Evolutionary conservation across 2,797 vertebrate genomes (phyloP).

Genomic region (Sylvilagus floridanus): DNA sequence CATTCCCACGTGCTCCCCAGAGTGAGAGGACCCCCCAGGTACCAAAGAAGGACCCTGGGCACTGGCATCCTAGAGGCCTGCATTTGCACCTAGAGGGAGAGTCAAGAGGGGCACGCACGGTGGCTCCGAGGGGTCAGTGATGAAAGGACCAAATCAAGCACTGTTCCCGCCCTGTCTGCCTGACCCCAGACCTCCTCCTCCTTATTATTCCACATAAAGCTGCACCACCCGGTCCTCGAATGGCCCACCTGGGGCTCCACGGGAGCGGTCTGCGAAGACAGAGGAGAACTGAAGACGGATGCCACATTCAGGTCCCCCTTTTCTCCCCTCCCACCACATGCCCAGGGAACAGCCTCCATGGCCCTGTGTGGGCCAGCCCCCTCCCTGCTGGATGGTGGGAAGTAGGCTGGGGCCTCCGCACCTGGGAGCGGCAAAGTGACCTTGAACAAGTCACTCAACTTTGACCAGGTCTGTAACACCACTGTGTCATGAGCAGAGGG

Average conservation of each 20-base stretch:
- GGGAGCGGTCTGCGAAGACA: neutral
- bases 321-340: neutral
- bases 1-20: neutral
- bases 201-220: neutral
- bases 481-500: neutral
- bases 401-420: neutral
- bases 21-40: neutral
- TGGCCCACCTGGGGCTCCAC: neutral
- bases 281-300: neutral
- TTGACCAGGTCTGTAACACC: neutral
- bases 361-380: neutral
- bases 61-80: neutral
- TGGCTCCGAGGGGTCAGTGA: neutral
- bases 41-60: neutral
- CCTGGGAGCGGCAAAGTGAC: neutral
- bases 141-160: neutral
- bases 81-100: neutral
- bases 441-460: slow-evolving; percentile 72
- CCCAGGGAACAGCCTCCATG: neutral
- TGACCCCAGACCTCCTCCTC: neutral
- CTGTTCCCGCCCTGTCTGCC: neutral
- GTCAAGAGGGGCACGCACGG: neutral
- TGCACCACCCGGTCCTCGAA: neutral
- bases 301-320: neutral
- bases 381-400: neutral